Evolutionary conservation across 2,888 invertebrate species (phyloP), one percentile per base, ranked within the genome.

Genomic region (Pseudococcus longispinus): DNA sequence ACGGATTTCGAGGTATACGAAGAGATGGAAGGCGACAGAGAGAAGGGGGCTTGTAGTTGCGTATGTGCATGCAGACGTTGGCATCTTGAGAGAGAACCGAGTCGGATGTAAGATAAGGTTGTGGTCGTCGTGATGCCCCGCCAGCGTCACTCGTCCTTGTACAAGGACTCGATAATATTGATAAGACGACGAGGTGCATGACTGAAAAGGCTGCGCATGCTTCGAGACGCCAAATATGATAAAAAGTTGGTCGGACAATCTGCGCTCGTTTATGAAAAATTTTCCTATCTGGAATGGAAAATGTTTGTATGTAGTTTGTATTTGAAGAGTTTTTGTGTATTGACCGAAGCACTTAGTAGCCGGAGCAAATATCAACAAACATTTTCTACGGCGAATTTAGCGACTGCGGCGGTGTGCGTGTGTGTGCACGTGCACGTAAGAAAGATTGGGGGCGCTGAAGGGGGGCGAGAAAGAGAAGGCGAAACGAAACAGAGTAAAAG

Each of bases 311-410:
- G 86, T 77, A 77, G 86, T 86, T 86, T 86, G 86, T 86, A 86
- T 86, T 86, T 86, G 86, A 86, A 86, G 86, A 77, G 74, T 86
- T 86, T 60, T 86, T 37, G 86, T 37, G 86, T 86, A 86, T 80
- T 86, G 86, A 86, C 86, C 86, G 86, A 77, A 86, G 86, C 86
- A 86, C 86, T 86, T 86, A 86, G 86, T 80, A 80, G 86, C 77
- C 20, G 80, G 55, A 86, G 51, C 65, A 86, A 86, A 86, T 86
- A 86, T 86, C 86, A 86, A 86, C 86, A 86, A 86, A 86, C 86
- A 86, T 86, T 51, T 80, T 86, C n/a, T 51, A 74, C 55, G 74
- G 74, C 77, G 86, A 80, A 86, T 86, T 55, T 86, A 86, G 32
- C 29, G 20, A 42, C 37, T 15, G 11, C 11, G 42, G 8, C 86